Conservation (phyloP, 2,797 vertebrate genomes). For the Lepidocolaptes lacrymiger region DNA sequence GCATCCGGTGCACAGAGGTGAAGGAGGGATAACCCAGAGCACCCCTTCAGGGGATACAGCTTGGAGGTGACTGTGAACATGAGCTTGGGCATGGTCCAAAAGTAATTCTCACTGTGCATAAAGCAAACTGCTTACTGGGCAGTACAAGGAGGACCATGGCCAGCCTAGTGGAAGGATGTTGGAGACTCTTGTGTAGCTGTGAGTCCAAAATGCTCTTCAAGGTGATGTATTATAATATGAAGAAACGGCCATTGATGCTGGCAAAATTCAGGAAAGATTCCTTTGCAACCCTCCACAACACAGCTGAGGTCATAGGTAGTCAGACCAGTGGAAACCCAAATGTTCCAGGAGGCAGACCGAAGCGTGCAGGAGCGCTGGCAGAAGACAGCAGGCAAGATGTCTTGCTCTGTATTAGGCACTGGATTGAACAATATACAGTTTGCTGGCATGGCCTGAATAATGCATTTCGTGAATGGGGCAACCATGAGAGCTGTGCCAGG, state of each 20-base stretch:
- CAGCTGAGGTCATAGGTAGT: background rate
- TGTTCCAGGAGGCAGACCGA: background rate
- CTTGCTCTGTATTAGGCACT: background rate
- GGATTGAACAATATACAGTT: background rate
- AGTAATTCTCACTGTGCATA: background rate
- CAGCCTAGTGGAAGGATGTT: background rate
- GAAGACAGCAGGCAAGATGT: background rate
- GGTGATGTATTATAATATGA: background rate
- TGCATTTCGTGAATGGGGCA: background rate
- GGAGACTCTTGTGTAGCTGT: background rate
- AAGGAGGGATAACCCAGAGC: background rate
- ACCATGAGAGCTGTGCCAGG: rapidly evolving
- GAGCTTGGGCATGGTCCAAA: background rate
- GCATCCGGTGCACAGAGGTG: background rate
- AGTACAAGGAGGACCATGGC: background rate
- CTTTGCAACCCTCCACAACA: rapidly evolving
- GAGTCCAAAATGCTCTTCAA: background rate
- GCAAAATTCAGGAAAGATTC: background rate
- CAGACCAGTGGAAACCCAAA: rapidly evolving
- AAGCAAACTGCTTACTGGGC: background rate
- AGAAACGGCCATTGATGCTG: background rate
- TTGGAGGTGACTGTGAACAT: background rate
- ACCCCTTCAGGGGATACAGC: background rate
- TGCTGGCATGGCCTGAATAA: background rate
- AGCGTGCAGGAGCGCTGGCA: background rate